Percentiles rank a stretch among this genome's conserved stretches.
These are phyloP conservation scores for Lutjanus argentimaculatus DNA, from an alignment of 2,797 vertebrate species.

Conservation along the genomic window DNA sequence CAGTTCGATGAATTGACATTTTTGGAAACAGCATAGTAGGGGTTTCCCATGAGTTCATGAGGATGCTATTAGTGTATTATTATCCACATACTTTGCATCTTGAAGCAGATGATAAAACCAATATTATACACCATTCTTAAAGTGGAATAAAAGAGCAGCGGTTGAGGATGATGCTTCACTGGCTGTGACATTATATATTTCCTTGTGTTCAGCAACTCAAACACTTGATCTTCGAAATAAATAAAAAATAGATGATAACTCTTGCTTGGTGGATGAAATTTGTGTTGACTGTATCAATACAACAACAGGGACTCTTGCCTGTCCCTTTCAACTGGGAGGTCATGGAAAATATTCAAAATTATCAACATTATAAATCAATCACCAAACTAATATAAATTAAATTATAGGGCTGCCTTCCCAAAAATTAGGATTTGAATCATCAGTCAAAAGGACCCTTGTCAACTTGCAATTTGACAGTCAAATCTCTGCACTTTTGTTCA, in stretches of 20 bases:
- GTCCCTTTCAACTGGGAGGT: not conserved
- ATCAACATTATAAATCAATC: conserved; percentile 2
- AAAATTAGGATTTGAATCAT: no score
- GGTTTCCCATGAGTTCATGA: not conserved
- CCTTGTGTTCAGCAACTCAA: not conserved
- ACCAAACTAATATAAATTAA: not conserved
- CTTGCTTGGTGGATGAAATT: not conserved
- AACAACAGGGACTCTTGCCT: not conserved
- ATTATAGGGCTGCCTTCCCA: no score
- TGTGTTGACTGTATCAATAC: not conserved
- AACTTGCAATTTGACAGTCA: no score
- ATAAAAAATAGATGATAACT: not conserved
- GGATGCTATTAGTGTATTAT: not conserved
- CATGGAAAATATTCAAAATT: not conserved
- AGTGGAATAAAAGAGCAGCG: not conserved
- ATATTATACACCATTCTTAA: not conserved
- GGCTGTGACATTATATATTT: not conserved
- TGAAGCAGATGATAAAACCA: not conserved
- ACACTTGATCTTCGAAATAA: not conserved
- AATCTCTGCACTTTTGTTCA: no score
- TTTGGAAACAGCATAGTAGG: not conserved
- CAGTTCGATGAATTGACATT: not conserved
- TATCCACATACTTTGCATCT: not conserved
- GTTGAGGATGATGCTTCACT: not conserved
- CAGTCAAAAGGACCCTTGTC: no score